These are phyloP conservation scores for Scaptomyza cyrtandrae DNA, from an alignment of 2,888 invertebrate genomes.

Conservation along the genomic window DNA sequence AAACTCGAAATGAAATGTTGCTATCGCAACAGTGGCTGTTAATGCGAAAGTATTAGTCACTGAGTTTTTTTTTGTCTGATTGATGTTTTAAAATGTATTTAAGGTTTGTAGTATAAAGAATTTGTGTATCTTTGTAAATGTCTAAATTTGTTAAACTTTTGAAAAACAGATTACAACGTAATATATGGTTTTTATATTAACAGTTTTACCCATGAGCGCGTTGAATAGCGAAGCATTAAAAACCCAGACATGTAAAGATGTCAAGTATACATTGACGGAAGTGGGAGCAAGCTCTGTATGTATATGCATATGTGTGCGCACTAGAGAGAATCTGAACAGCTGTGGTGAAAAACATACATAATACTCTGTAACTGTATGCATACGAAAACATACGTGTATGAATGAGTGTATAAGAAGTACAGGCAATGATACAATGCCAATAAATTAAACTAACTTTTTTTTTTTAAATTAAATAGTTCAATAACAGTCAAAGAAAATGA, in stretches of 20 bases:
- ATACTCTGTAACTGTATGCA: slow-evolving; percentile 45
- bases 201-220: slow-evolving; percentile 19
- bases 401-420: neutral
- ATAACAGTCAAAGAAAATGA: slow-evolving; percentile 27
- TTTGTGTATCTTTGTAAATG: neutral
- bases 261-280: slow-evolving; percentile 4
- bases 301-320: slow-evolving; percentile 24
- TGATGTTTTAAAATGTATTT: neutral
- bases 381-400: neutral
- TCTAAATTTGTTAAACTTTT: neutral
- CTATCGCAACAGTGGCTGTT: slow-evolving; percentile 33
- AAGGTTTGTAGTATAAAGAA: neutral
- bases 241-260: slow-evolving; percentile 3
- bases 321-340: slow-evolving; percentile 45
- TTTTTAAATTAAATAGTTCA: slow-evolving; percentile 37
- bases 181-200: slow-evolving; percentile 3
- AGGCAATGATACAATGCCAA: slow-evolving; percentile 40
- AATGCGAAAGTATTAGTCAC: slow-evolving; percentile 23
- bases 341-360: slow-evolving; percentile 59
- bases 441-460: slow-evolving; percentile 22
- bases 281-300: slow-evolving; percentile 7
- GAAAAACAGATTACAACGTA: neutral
- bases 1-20: slow-evolving; percentile 56
- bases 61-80: neutral
- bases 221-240: slow-evolving; percentile 17